A percentile compares a stretch with the other conserved stretches of the same genome.
phyloP scores from a whole-genome alignment of 2,113 vertebrate species.

The Calidris pugnax region DNA sequence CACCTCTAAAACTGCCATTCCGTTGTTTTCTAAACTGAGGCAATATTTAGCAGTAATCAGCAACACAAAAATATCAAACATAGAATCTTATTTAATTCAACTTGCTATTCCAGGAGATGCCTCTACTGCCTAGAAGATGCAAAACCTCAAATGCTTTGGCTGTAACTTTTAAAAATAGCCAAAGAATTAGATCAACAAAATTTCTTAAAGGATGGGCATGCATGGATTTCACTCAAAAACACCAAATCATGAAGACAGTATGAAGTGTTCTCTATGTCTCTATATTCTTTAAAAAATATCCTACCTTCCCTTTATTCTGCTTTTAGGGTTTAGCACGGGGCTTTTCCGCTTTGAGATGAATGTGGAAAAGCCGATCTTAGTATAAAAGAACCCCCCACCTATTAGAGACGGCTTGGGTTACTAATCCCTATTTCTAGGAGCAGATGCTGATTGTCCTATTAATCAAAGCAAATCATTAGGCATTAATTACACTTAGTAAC shows the following conservation, averaged over 20 bases:
- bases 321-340: background rate
- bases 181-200: background rate
- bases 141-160: background rate
- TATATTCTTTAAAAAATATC: background rate
- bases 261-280: background rate
- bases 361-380: conserved; percentile 71
- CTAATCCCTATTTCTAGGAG: conserved; percentile 73
- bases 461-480: conserved; percentile 75
- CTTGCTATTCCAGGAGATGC: background rate
- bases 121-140: background rate
- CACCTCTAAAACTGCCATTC: background rate
- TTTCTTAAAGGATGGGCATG: background rate
- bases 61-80: background rate
- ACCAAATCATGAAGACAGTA: background rate
- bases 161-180: background rate
- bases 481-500: conserved; percentile 71
- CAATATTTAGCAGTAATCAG: background rate
- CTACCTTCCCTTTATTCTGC: background rate
- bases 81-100: background rate
- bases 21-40: background rate
- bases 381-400: conserved; percentile 62
- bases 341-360: conserved; percentile 41
- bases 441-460: conserved; percentile 81
- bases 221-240: background rate
- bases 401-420: conserved; percentile 78